Base-by-base conservation (phyloP, 2,113 vertebrate genomes). In the Leiothrix lutea region DNA sequence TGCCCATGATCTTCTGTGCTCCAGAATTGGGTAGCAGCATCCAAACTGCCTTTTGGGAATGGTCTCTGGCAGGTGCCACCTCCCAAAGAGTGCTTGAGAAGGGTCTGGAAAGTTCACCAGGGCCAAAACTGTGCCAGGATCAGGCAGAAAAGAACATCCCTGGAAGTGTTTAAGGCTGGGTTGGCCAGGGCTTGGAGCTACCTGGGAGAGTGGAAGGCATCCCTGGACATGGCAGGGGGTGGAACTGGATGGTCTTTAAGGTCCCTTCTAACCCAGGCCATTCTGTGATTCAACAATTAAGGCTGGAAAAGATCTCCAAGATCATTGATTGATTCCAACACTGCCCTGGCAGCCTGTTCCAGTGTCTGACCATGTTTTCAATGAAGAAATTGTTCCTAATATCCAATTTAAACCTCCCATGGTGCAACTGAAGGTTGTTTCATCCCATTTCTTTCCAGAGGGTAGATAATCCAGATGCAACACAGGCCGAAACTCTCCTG, bases 381-480 rank as follows among this genome's bases (percentile, higher is more conserved):
- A 38, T 11, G 54, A 89, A 82, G 17, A 61, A 82, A 54, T 47
- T 67, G 6, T 13, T 75, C 24, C 8, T 40, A 19, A 35, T 26
- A 40, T 26, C 9, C 40, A 54, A 11, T 31, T 67, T 69, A 69
- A 67, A 35, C 11, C 4, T 67, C 14, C 9, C 62, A 38, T 0
- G 0, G 35, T 18, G 25, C 47, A 75, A 5, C 21, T 12, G 25
- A 61, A 61, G n/a, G 24, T 6, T 0, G 0, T 67, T 60, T n/a
- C n/a, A 53, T 35, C 40, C 54, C 47, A 25, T 35, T 82, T n/a
- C 29, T 29, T 19, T 36, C 44, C 36, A 22, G 35, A 33, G 51
- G 38, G 29, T 28, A 71, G 47, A 38, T 6, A 58, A 87, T 11
- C 22, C 69, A 51, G 16, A 29, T 50, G 10, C 20, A 77, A 48